Conservation (phyloP, 1,140 invertebrate genomes). For the Octopus sinensis region DNA sequence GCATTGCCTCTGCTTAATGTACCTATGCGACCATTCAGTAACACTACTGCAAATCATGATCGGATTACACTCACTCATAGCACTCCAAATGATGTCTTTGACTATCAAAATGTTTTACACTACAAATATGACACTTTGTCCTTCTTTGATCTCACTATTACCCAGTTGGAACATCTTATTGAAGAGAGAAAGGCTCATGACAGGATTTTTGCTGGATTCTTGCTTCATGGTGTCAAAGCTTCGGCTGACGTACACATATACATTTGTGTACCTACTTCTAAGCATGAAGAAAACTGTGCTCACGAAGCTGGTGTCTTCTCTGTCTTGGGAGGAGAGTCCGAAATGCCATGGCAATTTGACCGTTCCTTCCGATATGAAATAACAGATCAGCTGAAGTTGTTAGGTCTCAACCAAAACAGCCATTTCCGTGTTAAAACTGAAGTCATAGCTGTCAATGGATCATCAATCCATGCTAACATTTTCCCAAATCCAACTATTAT, state of each 20-base stretch:
- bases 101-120: conserved; percentile 30
- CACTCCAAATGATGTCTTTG: conserved; percentile 28
- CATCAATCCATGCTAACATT: conserved; percentile 10
- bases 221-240: conserved; percentile 24
- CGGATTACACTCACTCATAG: conserved; percentile 20
- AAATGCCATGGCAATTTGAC: conserved; percentile 31
- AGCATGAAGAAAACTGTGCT: conserved; percentile 3
- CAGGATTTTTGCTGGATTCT: conserved; percentile 32
- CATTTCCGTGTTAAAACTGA: conserved; percentile 8
- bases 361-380: conserved; percentile 32
- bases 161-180: conserved; percentile 25
- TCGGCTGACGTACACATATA: conserved; percentile 22
- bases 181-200: conserved; percentile 22
- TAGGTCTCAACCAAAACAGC: not conserved
- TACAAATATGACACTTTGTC: conserved; percentile 33
- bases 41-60: conserved; percentile 16
- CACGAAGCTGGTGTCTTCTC: conserved; percentile 22
- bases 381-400: conserved; percentile 11
- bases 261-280: conserved; percentile 11
- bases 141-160: conserved; percentile 26
- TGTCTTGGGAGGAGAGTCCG: conserved; percentile 25
- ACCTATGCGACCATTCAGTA: conserved; percentile 28
- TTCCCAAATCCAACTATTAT: conserved; percentile 20
- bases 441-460: conserved; percentile 22
- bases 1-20: conserved; percentile 22